Evolutionary conservation across 2,888 invertebrate species (phyloP).

Genomic region (Chironomus tentans): DNA sequence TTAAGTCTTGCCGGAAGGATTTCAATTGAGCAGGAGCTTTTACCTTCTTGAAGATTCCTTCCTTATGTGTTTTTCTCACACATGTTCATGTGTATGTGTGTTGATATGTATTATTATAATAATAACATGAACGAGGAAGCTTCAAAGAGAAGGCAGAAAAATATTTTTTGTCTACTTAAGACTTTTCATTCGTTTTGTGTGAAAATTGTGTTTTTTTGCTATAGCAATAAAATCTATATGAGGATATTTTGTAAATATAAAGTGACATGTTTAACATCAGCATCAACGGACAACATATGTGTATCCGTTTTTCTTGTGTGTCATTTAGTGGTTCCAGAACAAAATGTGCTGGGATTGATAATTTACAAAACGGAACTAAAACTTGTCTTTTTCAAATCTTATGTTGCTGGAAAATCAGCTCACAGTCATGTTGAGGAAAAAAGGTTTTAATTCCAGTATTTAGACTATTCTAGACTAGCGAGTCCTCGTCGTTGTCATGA

Average conservation of each 20-base stretch:
- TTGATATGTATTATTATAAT: not conserved
- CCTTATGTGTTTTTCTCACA: no score
- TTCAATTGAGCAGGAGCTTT: not conserved
- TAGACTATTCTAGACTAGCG: no score
- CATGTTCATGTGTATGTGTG: not conserved
- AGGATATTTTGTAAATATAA: constrained; percentile 1
- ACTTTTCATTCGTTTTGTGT: not conserved
- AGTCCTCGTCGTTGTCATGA: no score
- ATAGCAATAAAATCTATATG: not conserved
- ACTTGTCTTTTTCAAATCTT: no score
- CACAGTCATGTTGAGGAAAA: no score
- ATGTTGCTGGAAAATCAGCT: no score
- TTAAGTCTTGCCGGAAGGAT: not conserved
- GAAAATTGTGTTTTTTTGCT: not conserved
- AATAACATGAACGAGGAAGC: not conserved
- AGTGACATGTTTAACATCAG: constrained; percentile 11
- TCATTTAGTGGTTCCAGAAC: not conserved
- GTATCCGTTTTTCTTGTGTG: not conserved
- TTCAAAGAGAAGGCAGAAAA: not conserved
- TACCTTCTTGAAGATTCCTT: not conserved
- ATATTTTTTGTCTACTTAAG: not conserved
- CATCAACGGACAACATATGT: not conserved
- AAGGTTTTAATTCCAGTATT: no score
- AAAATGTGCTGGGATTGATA: no score
- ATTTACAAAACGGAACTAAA: no score